Conservation (phyloP, 2,888 invertebrate genomes). For the Agrochola circellaris region DNA sequence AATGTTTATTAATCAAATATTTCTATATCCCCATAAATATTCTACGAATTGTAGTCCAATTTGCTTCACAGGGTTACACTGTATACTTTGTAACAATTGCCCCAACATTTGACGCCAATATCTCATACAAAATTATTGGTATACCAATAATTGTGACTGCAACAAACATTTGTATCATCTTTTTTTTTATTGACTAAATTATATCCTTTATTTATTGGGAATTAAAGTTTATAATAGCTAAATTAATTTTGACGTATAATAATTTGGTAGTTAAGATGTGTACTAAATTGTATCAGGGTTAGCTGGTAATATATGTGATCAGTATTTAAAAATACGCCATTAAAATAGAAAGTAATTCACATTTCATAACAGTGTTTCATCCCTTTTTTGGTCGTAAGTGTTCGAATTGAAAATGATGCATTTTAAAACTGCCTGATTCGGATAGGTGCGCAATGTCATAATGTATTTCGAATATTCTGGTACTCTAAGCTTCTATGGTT, state of each 20-base stretch:
- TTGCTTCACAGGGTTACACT: constrained; percentile 53
- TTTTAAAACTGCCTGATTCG: constrained; percentile 29
- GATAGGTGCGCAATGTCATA: constrained; percentile 10
- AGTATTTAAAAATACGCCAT: constrained; percentile 59
- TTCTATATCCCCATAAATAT: constrained; percentile 43
- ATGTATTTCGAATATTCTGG: constrained; percentile 14
- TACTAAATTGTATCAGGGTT: constrained; percentile 53
- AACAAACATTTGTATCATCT: constrained; percentile 15
- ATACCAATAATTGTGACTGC: constrained; percentile 25
- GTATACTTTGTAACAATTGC: constrained; percentile 57
- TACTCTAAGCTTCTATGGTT: not conserved
- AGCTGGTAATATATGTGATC: constrained; percentile 47
- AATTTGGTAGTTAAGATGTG: constrained; percentile 38
- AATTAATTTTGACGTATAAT: constrained; percentile 20
- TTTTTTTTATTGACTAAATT: constrained; percentile 5
- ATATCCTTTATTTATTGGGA: constrained; percentile 29
- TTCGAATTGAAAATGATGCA: constrained; percentile 29
- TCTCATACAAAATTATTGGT: constrained; percentile 24
- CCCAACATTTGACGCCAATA: constrained; percentile 54
- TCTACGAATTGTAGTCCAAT: constrained; percentile 35
- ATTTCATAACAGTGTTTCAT: constrained; percentile 8
- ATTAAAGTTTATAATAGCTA: constrained; percentile 21
- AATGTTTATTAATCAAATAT: constrained; percentile 25
- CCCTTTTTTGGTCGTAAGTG: constrained; percentile 8
- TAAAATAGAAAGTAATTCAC: constrained; percentile 24